Evolutionary conservation across 1,140 invertebrate species (phyloP), one percentile per base, ranked within the genome.

Genomic region (Leptopilina boulardi): DNA sequence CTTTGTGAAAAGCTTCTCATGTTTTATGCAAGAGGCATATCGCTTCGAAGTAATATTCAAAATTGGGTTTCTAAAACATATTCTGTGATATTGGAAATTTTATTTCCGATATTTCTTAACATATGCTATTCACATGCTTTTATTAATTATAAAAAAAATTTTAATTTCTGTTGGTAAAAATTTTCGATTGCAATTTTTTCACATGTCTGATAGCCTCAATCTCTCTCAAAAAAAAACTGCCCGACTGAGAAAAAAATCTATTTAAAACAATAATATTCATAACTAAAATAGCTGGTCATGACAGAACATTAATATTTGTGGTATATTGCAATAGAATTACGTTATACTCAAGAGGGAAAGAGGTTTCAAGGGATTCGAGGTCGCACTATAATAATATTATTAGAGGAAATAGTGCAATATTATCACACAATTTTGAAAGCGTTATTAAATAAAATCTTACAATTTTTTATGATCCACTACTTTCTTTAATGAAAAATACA

Each of bases 41-140:
- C 47, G 15, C 47, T 18, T 51, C n/a, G 47, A 51, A 51, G 47
- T 51, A 51, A 51, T 51, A 51, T 51, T 51, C 47, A 51, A 51
- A 51, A 51, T 51, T 51, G 47, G 47, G 47, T 51, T 51, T 51
- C 47, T 51, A 51, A 51, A 51, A 51, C n/a, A 51, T 18, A 51
- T n/a, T n/a, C 47, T 51, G n/a, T 51, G 47, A 51, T 51, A 51
- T 51, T 51, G 47, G 47, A 51, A 51, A 51, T 51, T 51, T 8
- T 18, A 51, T 51, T 51, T 51, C 5, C n/a, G 13, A 51, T 18
- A 18, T 51, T n/a, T 18, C 4, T 51, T 51, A 51, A 18, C 47
- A 51, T n/a, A 51, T 51, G 47, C 47, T 51, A 11, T 8, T 8
- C 5, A n/a, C 47, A 6, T 51, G 4, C 4, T n/a, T 15, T 8